A percentile compares a stretch with the other conserved stretches of the same genome.
Conservation (phyloP, 2,797 vertebrate species). For the Urocyon cinereoargenteus region DNA sequence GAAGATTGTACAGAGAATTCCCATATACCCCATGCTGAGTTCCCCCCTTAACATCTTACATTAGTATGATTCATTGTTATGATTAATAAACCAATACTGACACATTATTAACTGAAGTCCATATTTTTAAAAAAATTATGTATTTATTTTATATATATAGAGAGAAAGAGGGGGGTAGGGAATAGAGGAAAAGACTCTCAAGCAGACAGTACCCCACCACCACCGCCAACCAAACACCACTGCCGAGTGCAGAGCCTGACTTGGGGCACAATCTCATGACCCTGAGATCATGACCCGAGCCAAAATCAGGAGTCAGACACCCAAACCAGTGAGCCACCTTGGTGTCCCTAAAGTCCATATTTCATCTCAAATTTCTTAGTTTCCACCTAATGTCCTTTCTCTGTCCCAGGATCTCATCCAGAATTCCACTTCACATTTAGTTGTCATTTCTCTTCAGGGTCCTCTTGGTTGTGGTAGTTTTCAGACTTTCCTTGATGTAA, state of each 20-base stretch:
- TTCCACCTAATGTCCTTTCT: not conserved
- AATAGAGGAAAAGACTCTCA: not conserved
- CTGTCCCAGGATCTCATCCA: not conserved
- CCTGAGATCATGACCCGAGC: not conserved
- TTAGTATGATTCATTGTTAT: not conserved
- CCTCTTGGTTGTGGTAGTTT: not conserved
- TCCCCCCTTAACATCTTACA: not conserved
- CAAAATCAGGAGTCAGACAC: not conserved
- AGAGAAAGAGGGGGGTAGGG: not conserved
- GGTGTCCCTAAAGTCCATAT: not conserved
- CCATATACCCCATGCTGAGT: not conserved
- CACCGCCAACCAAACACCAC: fast-evolving
- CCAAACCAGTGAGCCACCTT: not conserved
- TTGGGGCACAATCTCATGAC: not conserved
- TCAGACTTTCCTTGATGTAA: not conserved
- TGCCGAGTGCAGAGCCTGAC: not conserved
- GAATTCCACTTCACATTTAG: not conserved
- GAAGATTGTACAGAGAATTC: not conserved
- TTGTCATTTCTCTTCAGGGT: not conserved
- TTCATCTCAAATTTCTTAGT: not conserved
- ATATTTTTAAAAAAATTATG: not conserved
- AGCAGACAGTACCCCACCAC: not conserved
- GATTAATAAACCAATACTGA: not conserved
- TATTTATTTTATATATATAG: not conserved
- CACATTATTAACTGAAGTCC: not conserved